phyloP scores from a whole-genome alignment of 1,140 invertebrate genomes.

The Tigriopus japonicus region DNA sequence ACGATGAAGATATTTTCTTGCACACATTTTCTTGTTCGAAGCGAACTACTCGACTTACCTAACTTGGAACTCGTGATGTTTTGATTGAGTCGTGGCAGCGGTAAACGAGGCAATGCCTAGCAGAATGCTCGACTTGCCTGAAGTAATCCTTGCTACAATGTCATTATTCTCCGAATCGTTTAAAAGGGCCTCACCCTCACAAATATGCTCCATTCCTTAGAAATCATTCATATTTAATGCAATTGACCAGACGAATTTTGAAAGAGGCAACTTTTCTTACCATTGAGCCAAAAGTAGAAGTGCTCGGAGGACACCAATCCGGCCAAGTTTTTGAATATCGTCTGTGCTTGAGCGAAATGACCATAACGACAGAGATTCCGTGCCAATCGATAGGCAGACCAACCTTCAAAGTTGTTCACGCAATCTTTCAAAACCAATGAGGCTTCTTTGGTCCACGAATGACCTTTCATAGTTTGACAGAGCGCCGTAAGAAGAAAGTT shows the following conservation, averaged over 20 bases:
- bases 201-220: slow-evolving; percentile 35
- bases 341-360: slow-evolving; percentile 49
- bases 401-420: slow-evolving; percentile 41
- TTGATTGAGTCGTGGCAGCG: slow-evolving; percentile 43
- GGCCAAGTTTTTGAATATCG: slow-evolving; percentile 42
- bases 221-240: too few species aligned
- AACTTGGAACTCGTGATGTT: slow-evolving; percentile 40
- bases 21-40: too few species aligned
- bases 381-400: slow-evolving; percentile 68
- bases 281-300: slow-evolving; percentile 63
- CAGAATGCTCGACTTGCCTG: slow-evolving; percentile 6
- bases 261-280: too few species aligned
- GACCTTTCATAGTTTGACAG: neutral
- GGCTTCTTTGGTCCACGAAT: neutral
- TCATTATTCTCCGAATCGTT: slow-evolving; percentile 5
- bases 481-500: neutral
- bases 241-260: too few species aligned
- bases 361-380: slow-evolving; percentile 64
- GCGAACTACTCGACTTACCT: too few species aligned
- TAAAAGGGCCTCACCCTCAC: slow-evolving; percentile 16
- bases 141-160: slow-evolving; percentile 9
- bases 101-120: slow-evolving; percentile 20
- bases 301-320: slow-evolving; percentile 67
- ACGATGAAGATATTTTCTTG: too few species aligned
- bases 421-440: slow-evolving; percentile 25